phyloP scores from a whole-genome alignment of 2,888 invertebrate genomes.

The Aleiodes testaceus region DNA sequence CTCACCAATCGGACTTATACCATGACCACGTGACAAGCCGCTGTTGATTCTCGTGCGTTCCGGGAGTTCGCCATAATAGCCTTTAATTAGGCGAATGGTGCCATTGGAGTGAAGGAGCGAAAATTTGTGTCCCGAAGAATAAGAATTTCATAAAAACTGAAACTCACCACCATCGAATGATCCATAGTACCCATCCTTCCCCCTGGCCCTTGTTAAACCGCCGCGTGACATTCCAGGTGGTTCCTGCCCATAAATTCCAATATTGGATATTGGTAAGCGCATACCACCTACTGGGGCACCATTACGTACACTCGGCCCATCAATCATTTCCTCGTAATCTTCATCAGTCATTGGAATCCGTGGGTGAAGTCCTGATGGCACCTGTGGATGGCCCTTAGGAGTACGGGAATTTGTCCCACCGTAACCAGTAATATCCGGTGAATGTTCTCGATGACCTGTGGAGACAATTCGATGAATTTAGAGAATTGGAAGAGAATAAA shows the following conservation, averaged over 20 bases:
- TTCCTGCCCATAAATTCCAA: constrained; percentile 55
- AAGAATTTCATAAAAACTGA: not conserved
- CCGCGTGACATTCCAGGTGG: constrained; percentile 47
- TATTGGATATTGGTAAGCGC: constrained; percentile 52
- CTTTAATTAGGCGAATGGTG: not conserved
- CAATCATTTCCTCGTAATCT: constrained; percentile 55
- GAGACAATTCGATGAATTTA: constrained; percentile 39
- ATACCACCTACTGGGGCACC: constrained; percentile 60
- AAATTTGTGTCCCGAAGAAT: not conserved
- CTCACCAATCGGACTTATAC: constrained; percentile 54
- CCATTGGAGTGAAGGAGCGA: too few relatives aligned
- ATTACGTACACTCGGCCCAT: constrained; percentile 60
- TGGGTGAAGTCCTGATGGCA: constrained; percentile 56
- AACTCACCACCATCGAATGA: constrained; percentile 45
- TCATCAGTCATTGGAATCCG: constrained; percentile 51
- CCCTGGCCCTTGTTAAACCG: constrained; percentile 50
- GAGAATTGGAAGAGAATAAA: constrained; percentile 8
- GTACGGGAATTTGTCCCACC: constrained; percentile 48
- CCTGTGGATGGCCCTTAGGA: constrained; percentile 52
- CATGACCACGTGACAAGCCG: constrained; percentile 57
- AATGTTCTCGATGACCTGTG: constrained; percentile 38
- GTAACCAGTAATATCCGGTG: constrained; percentile 40
- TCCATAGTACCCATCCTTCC: constrained; percentile 27
- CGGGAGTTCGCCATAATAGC: constrained; percentile 45
- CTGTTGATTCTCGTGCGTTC: constrained; percentile 57